A percentile compares a stretch with the other conserved stretches of the same genome.
These are phyloP conservation scores for Melikaiella ostensackeni DNA, from an alignment of 2,888 invertebrate genomes.

Conservation along the genomic window DNA sequence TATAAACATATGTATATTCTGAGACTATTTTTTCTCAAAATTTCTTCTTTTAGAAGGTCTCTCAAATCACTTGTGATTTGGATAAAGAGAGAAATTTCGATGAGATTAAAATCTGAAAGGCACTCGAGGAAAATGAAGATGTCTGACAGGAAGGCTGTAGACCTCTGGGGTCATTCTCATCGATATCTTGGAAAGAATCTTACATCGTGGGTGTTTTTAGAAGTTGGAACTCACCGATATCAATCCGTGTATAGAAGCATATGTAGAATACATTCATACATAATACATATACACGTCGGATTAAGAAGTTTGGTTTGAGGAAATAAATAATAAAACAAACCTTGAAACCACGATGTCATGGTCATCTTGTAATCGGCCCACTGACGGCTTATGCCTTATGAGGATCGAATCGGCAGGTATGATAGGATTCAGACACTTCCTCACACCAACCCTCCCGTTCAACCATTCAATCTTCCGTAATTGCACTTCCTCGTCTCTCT, in stretches of 20 bases:
- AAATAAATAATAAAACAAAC: conserved; percentile 50
- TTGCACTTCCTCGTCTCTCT: conserved; percentile 22
- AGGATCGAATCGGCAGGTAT: conserved; percentile 59
- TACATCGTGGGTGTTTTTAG: conserved; percentile 8
- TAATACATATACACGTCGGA: conserved; percentile 50
- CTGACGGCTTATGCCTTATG: conserved; percentile 57
- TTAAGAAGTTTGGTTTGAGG: conserved; percentile 60
- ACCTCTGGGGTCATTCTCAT: background rate
- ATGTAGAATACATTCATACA: background rate
- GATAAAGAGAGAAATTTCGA: conserved; percentile 15
- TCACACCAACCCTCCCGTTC: conserved; percentile 32
- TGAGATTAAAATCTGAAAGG: conserved; percentile 26
- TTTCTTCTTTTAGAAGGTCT: background rate
- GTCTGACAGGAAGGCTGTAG: conserved; percentile 1
- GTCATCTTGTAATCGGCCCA: conserved; percentile 59
- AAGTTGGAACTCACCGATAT: background rate
- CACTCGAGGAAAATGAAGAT: conserved; percentile 19
- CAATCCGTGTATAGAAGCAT: background rate
- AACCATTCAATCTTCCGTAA: conserved; percentile 23
- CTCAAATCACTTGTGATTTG: conserved; percentile 12
- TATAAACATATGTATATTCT: too few relatives aligned
- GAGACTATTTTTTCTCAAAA: background rate
- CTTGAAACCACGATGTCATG: conserved; percentile 53
- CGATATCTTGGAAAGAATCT: conserved; percentile 11
- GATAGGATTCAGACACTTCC: conserved; percentile 59